Evolutionary conservation across 1,140 invertebrate species (phyloP).

Genomic region (Drosophila busckii): DNA sequence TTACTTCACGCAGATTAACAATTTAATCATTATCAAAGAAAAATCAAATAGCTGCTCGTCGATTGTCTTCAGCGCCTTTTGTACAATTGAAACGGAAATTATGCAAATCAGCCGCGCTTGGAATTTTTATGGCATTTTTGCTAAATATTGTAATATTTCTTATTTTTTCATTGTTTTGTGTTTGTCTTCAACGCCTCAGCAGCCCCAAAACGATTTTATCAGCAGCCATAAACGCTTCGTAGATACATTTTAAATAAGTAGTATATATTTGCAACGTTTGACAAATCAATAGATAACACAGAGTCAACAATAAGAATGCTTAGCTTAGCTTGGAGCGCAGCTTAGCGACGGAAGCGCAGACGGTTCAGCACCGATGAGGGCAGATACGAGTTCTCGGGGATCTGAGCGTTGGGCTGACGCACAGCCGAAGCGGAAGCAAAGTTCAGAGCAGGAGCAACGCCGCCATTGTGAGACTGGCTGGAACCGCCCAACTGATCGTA

Average conservation of each 20-base stretch:
- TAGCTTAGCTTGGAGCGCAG: neutral
- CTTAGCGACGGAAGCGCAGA: constrained; percentile 54
- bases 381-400: constrained; percentile 63
- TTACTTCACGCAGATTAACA: constrained; percentile 76
- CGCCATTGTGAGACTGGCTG: constrained; percentile 44
- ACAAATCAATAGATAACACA: constrained; percentile 66
- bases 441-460: constrained; percentile 60
- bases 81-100: too few relatives aligned
- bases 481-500: constrained; percentile 53
- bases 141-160: constrained; percentile 40
- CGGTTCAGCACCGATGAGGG: constrained; percentile 62
- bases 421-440: constrained; percentile 50
- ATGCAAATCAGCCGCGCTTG: too few relatives aligned
- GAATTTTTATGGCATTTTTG: constrained; percentile 59
- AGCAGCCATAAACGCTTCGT: constrained; percentile 1
- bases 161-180: too few relatives aligned
- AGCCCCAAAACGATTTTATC: neutral
- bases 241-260: constrained; percentile 28
- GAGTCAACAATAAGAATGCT: constrained; percentile 48
- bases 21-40: constrained; percentile 74
- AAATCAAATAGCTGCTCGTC: too few relatives aligned
- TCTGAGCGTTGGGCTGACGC: constrained; percentile 44
- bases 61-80: constrained; percentile 48
- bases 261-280: constrained; percentile 55
- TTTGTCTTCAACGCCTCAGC: too few relatives aligned